Evolutionary conservation across 2,888 invertebrate species (phyloP).

Genomic region (Ophion ellenae): DNA sequence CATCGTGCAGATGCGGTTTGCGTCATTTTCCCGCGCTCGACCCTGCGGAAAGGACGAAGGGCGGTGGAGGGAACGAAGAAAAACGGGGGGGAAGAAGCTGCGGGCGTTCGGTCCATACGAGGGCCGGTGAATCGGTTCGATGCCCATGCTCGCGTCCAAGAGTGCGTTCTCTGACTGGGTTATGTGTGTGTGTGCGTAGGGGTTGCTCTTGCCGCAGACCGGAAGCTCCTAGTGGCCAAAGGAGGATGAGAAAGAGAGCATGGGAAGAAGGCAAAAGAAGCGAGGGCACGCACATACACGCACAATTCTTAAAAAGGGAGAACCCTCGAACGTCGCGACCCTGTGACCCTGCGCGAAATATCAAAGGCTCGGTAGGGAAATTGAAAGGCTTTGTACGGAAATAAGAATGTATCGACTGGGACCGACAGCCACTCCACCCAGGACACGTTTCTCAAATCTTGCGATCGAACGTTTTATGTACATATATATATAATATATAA

Average conservation of each 20-base stretch:
- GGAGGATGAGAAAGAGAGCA: constrained; percentile 53
- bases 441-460: constrained; percentile 74
- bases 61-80: constrained; percentile 20
- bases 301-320: constrained; percentile 21
- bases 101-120: constrained; percentile 36
- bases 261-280: constrained; percentile 59
- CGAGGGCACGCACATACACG: constrained; percentile 25
- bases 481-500: constrained; percentile 20
- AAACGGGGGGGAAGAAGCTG: constrained; percentile 49
- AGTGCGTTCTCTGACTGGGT: constrained; percentile 60
- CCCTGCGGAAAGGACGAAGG: constrained; percentile 10
- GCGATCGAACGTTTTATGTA: constrained; percentile 68
- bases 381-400: constrained; percentile 82
- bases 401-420: constrained; percentile 81
- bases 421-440: constrained; percentile 74
- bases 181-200: constrained; percentile 59
- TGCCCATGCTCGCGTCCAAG: constrained; percentile 44
- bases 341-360: constrained; percentile 74
- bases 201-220: constrained; percentile 62
- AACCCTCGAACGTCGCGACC: constrained; percentile 71
- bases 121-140: constrained; percentile 52
- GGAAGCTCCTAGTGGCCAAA: constrained; percentile 62
- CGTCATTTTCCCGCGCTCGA: constrained; percentile 67
- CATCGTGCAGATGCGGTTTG: constrained; percentile 63
- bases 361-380: constrained; percentile 80